A percentile compares a stretch with the other conserved stretches of the same genome.
phyloP scores from a whole-genome alignment of 2,888 invertebrate genomes.

The Drosophila mimetica region DNA sequence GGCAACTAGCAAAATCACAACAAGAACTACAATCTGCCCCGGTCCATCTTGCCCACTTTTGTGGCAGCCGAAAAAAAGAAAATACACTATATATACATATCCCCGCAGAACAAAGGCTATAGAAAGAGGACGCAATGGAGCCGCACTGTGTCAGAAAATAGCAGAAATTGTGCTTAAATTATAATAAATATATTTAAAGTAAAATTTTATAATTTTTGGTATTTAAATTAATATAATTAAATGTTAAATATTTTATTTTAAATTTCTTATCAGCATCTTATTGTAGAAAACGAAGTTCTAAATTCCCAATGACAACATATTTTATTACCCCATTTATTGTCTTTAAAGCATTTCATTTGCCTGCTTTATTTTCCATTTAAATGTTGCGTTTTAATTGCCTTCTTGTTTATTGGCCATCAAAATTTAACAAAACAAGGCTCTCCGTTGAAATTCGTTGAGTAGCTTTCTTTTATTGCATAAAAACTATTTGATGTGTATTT shows the following conservation, averaged over 20 bases:
- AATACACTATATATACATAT: slow-evolving; percentile 35
- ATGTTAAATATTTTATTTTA: too few relatives aligned
- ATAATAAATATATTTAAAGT: not conserved
- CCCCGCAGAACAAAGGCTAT: slow-evolving; percentile 53
- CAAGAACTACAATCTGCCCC: slow-evolving; percentile 51
- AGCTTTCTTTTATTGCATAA: not conserved
- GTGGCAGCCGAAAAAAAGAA: slow-evolving; percentile 40
- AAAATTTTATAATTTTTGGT: too few relatives aligned
- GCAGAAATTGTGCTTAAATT: not conserved
- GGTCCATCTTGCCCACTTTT: slow-evolving; percentile 50
- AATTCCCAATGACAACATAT: not conserved
- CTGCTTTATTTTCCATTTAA: not conserved
- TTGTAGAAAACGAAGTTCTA: too few relatives aligned
- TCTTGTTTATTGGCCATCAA: not conserved
- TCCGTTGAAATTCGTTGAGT: not conserved
- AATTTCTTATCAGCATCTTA: too few relatives aligned
- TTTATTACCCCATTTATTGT: not conserved
- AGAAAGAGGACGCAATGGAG: slow-evolving; percentile 9
- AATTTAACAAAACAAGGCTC: not conserved
- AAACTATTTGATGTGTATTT: slow-evolving; percentile 3
- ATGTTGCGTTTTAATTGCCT: not conserved
- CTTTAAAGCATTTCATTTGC: not conserved
- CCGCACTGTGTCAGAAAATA: slow-evolving; percentile 47
- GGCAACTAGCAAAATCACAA: slow-evolving; percentile 60
- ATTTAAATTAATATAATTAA: too few relatives aligned